A percentile compares a stretch with the other conserved stretches of the same genome.
Evolutionary conservation across 2,888 invertebrate species (phyloP).

Genomic region (Cryptocephalus primarius): DNA sequence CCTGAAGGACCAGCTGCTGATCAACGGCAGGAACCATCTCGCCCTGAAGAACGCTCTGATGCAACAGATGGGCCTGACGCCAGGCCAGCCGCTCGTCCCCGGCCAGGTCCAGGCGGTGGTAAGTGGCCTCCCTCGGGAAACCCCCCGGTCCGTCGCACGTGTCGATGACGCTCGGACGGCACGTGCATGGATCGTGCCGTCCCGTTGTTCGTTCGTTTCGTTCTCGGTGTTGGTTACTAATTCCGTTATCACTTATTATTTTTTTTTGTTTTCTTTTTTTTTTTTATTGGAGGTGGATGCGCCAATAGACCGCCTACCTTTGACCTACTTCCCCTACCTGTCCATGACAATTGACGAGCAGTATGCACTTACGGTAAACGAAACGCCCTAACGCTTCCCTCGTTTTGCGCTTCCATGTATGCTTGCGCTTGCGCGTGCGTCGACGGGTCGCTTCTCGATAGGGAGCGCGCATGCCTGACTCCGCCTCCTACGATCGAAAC

Average conservation of each 20-base stretch:
- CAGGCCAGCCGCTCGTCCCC: constrained; percentile 82
- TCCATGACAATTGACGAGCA: constrained; percentile 39
- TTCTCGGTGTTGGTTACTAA: constrained; percentile 14
- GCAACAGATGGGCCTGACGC: constrained; percentile 92
- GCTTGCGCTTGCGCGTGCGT: constrained; percentile 2
- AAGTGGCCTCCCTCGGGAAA: too few relatives aligned
- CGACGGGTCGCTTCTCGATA: too few relatives aligned
- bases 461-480: too few relatives aligned
- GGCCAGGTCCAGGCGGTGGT: constrained; percentile 91
- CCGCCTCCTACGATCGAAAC: too few relatives aligned
- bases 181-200: neutral
- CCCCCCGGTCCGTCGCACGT: too few relatives aligned
- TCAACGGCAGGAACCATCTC: constrained; percentile 99
- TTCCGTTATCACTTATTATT: constrained; percentile 24
- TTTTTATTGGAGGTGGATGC: constrained; percentile 42
- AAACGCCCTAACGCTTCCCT: constrained; percentile 10
- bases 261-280: constrained; percentile 16
- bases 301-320: constrained; percentile 44
- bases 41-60: constrained; percentile 96
- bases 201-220: constrained; percentile 4
- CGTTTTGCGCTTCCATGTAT: constrained; percentile 8
- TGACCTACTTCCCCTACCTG: constrained; percentile 37
- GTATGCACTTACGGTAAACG: constrained; percentile 39
- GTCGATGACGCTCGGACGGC: too few relatives aligned
- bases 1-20: constrained; percentile 97